Evolutionary conservation across 2,888 invertebrate genomes (phyloP).

Genomic region (Antheraea yamamai): DNA sequence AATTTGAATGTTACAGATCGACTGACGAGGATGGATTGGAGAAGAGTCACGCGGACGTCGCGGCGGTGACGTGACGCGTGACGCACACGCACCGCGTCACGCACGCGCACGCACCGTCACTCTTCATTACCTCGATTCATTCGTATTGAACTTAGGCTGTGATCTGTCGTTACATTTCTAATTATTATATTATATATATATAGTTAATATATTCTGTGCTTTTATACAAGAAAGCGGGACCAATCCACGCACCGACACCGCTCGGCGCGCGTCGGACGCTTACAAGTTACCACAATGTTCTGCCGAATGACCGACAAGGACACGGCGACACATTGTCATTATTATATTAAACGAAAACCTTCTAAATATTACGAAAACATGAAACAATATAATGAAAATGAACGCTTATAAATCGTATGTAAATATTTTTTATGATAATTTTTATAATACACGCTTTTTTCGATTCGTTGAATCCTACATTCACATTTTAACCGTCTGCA

Average conservation of each 20-base stretch:
- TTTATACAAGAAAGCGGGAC: slow-evolving; percentile 61
- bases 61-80: slow-evolving; percentile 70
- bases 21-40: slow-evolving; percentile 73
- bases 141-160: slow-evolving; percentile 72
- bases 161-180: slow-evolving; percentile 71
- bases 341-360: background rate
- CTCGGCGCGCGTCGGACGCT: background rate
- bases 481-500: background rate
- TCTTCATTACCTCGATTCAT: slow-evolving; percentile 49
- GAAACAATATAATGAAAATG: background rate
- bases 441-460: background rate
- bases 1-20: slow-evolving; percentile 45
- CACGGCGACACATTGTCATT: slow-evolving; percentile 1
- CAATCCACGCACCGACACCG: slow-evolving; percentile 40
- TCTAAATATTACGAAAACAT: background rate
- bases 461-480: background rate
- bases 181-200: slow-evolving; percentile 17
- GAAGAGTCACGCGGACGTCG: slow-evolving; percentile 60
- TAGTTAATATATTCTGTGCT: slow-evolving; percentile 49
- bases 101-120: slow-evolving; percentile 18
- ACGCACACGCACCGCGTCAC: slow-evolving; percentile 26
- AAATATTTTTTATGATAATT: background rate
- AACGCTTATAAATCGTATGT: slow-evolving; percentile 4
- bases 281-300: background rate
- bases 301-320: background rate